A percentile compares a stretch with the other conserved stretches of the same genome.
phyloP scores from a whole-genome alignment of 2,113 vertebrate genomes.

The Paraplagusia blochii region DNA sequence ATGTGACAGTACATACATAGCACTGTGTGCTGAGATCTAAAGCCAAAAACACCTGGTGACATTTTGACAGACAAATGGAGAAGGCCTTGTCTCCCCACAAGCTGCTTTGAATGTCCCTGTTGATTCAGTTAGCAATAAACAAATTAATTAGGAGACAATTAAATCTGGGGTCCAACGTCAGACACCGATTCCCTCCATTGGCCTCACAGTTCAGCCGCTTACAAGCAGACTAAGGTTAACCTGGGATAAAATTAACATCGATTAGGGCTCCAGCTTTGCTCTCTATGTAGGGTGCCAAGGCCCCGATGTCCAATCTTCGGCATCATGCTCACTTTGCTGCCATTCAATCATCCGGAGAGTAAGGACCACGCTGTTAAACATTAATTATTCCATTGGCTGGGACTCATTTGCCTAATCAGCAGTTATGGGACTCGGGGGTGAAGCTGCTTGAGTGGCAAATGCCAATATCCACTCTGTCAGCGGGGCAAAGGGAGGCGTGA shows the following conservation, averaged over 20 bases:
- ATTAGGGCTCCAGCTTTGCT: conserved; percentile 62
- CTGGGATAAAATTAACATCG: conserved; percentile 74
- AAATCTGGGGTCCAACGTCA: conserved; percentile 40
- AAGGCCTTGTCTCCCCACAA: not conserved
- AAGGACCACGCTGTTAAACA: conserved; percentile 77
- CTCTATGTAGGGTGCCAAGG: conserved; percentile 45
- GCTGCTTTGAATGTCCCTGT: conserved; percentile 12
- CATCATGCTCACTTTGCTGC: conserved; percentile 64
- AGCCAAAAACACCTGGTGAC: conserved; percentile 4
- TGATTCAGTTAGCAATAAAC: conserved; percentile 49
- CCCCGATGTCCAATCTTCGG: conserved; percentile 57
- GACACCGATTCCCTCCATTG: conserved; percentile 64
- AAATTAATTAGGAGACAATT: conserved; percentile 56
- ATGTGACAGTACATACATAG: not conserved
- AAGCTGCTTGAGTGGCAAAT: conserved; percentile 86
- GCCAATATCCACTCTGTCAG: conserved; percentile 83
- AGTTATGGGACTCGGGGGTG: conserved; percentile 74
- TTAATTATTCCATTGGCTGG: conserved; percentile 82
- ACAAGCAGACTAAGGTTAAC: conserved; percentile 72
- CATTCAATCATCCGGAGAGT: conserved; percentile 69
- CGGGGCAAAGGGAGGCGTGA: conserved; percentile 40
- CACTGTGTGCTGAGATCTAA: not conserved
- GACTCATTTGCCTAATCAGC: conserved; percentile 88
- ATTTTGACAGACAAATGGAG: conserved; percentile 26
- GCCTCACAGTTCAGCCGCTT: conserved; percentile 55